Evolutionary conservation across 2,113 vertebrate genomes (phyloP).

Genomic region (Pongo pygmaeus): DNA sequence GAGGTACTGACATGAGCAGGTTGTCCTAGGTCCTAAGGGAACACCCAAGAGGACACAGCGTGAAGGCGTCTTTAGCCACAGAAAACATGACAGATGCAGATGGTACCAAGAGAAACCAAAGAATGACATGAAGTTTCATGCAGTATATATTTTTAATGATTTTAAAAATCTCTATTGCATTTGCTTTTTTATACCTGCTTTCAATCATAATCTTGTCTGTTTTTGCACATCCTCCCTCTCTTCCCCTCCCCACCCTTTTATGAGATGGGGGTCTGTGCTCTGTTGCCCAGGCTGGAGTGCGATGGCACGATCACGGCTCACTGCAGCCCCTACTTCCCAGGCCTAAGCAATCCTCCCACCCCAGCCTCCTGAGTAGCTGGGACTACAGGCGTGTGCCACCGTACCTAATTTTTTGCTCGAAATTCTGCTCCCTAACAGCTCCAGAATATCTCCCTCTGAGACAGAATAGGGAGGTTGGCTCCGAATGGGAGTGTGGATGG

Average conservation of each 20-base stretch:
- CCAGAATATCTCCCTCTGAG: background rate
- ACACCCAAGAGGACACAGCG: fast-evolving
- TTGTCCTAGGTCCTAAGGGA: background rate
- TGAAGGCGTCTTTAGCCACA: background rate
- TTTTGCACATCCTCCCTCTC: background rate
- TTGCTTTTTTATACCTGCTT: background rate
- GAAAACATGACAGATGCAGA: background rate
- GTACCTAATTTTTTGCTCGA: background rate
- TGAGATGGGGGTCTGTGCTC: no score
- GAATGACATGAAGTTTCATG: background rate
- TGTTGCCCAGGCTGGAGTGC: no score
- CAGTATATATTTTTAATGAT: background rate
- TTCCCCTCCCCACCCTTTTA: no score
- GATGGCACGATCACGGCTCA: no score
- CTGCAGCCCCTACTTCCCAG: no score
- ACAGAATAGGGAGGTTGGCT: background rate
- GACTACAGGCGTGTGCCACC: no score
- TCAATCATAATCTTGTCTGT: background rate
- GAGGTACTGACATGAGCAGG: background rate
- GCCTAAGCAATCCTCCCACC: no score
- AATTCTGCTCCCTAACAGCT: background rate
- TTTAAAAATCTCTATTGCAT: background rate
- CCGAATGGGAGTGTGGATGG: fast-evolving
- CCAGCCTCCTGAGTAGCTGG: no score
- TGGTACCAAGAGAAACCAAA: background rate